phyloP scores from a whole-genome alignment of 1,140 invertebrate genomes.

The Lysiphlebus fabarum region DNA sequence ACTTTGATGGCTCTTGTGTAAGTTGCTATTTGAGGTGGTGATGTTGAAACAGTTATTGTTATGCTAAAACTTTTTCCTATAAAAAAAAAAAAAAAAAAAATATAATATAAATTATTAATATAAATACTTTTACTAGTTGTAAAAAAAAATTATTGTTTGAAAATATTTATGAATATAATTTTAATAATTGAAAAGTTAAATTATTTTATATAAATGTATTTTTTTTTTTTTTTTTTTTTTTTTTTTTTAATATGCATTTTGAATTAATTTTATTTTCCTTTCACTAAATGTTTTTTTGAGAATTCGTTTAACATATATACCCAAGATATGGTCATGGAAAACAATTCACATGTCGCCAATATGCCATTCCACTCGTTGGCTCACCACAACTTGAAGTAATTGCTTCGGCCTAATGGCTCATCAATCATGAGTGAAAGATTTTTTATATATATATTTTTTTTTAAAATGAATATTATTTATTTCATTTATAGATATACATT shows the following conservation, averaged over 20 bases:
- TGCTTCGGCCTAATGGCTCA: slow-evolving; percentile 28
- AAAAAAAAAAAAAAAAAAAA: slow-evolving; percentile 41
- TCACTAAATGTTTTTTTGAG: too few species aligned
- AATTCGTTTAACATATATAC: too few species aligned
- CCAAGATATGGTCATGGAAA: background rate
- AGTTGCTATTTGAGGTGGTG: slow-evolving; percentile 89
- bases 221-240: too few species aligned
- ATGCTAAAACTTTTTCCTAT: slow-evolving; percentile 96
- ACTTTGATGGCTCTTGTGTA: slow-evolving; percentile 98
- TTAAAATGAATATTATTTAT: background rate
- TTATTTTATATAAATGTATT: too few species aligned
- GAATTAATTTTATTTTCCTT: background rate
- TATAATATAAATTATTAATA: background rate
- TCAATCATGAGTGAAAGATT: slow-evolving; percentile 26
- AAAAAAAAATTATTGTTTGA: too few species aligned
- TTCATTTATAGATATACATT: too few species aligned
- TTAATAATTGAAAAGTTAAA: too few species aligned
- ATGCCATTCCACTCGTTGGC: slow-evolving; percentile 24
- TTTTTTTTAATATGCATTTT: too few species aligned
- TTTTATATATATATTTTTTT: slow-evolving; percentile 8
- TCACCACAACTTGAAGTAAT: slow-evolving; percentile 27
- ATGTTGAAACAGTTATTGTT: slow-evolving; percentile 89
- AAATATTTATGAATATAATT: too few species aligned
- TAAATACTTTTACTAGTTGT: background rate
- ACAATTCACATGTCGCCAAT: slow-evolving; percentile 25